Evolutionary conservation across 2,113 vertebrate species (phyloP).

Genomic region (Athene cunicularia): DNA sequence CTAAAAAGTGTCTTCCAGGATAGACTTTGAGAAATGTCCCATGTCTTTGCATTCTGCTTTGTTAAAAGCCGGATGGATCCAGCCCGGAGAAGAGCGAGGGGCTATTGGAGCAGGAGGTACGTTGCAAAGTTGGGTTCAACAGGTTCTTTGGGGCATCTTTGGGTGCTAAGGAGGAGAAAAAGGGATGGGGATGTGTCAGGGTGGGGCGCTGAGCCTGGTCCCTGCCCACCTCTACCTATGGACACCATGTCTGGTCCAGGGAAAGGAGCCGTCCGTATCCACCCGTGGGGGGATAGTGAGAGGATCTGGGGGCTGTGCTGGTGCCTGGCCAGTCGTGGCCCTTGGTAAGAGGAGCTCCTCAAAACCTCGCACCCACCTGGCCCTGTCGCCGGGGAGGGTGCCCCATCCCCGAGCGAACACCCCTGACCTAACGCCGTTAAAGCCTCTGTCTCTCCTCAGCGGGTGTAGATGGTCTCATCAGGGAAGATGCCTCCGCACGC

Average conservation of each 20-base stretch:
- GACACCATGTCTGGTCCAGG: accelerated
- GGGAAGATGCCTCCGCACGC: accelerated
- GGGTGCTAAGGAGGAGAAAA: not conserved
- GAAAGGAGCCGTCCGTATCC: not conserved
- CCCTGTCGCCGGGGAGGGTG: accelerated
- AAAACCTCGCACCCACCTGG: accelerated
- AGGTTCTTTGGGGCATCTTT: accelerated
- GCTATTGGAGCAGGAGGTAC: not conserved
- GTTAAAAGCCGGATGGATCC: not conserved
- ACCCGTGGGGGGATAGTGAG: accelerated
- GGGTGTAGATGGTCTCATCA: accelerated
- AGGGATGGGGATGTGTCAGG: not conserved
- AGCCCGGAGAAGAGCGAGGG: not conserved
- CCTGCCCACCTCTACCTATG: accelerated
- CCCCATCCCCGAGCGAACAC: accelerated
- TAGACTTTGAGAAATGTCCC: not conserved
- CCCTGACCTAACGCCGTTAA: accelerated
- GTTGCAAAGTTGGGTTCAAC: accelerated
- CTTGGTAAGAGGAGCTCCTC: not conserved
- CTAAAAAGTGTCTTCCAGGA: not conserved
- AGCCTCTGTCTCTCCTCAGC: accelerated
- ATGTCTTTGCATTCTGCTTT: accelerated
- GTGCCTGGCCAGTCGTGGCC: accelerated
- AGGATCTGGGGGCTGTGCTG: not conserved
- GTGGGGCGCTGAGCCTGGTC: accelerated